phyloP scores from a whole-genome alignment of 2,888 invertebrate species.

The Ectemnius continuus region DNA sequence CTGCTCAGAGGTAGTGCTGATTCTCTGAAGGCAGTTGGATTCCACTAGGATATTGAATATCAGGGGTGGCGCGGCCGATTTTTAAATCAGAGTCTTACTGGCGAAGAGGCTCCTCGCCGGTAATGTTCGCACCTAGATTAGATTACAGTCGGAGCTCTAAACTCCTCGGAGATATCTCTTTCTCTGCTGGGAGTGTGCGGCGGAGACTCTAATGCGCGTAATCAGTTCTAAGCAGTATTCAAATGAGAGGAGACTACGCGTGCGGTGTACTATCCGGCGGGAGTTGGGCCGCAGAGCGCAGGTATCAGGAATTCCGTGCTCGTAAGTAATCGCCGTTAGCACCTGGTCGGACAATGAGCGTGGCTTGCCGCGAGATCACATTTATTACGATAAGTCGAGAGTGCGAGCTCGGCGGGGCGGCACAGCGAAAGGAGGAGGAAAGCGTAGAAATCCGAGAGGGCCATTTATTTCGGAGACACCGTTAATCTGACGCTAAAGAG shows the following conservation, averaged over 20 bases:
- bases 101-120: neutral
- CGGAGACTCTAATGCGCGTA: conserved; percentile 40
- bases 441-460: conserved; percentile 5
- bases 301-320: conserved; percentile 38
- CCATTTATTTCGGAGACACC: conserved; percentile 4
- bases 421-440: neutral
- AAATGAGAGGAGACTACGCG: conserved; percentile 41
- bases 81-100: too few relatives aligned
- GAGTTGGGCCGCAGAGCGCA: conserved; percentile 28
- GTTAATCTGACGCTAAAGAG: conserved; percentile 45
- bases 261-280: conserved; percentile 40
- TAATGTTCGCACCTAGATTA: conserved; percentile 29
- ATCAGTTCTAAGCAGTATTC: conserved; percentile 39
- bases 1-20: neutral
- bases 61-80: neutral
- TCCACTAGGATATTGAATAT: neutral
- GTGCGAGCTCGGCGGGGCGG: neutral
- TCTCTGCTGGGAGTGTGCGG: conserved; percentile 29
- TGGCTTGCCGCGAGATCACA: conserved; percentile 21
- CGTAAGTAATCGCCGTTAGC: conserved; percentile 48
- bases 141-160: conserved; percentile 36
- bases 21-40: neutral
- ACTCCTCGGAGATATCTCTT: conserved; percentile 29
- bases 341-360: conserved; percentile 41
- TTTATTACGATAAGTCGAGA: conserved; percentile 23